Evolutionary conservation across 1,140 invertebrate genomes (phyloP).

Genomic region (Ladona fulva): DNA sequence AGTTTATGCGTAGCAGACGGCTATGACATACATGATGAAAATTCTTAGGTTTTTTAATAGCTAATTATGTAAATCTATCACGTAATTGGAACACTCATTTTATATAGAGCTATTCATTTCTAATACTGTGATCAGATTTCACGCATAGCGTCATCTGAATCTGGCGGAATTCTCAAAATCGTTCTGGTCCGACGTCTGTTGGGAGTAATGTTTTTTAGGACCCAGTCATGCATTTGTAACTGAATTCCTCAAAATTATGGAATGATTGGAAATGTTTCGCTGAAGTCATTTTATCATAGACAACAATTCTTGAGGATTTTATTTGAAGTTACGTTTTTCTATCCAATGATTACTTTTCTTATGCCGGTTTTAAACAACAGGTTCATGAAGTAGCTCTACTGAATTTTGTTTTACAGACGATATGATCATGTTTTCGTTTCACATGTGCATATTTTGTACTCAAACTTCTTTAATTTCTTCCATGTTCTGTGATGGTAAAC

Average conservation of each 20-base stretch:
- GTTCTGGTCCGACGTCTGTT: too few species aligned
- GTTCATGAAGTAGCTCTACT: background rate
- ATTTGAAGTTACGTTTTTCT: background rate
- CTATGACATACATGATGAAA: background rate
- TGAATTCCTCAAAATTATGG: background rate
- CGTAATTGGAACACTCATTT: too few species aligned
- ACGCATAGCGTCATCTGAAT: too few species aligned
- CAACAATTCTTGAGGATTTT: background rate
- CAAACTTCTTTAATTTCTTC: background rate
- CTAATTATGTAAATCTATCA: background rate
- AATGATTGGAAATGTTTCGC: background rate
- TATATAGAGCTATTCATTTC: too few species aligned
- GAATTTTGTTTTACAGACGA: background rate
- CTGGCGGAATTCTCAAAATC: too few species aligned
- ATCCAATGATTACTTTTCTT: background rate
- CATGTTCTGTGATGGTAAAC: too few species aligned
- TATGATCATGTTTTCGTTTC: background rate
- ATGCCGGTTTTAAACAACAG: background rate
- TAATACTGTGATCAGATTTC: too few species aligned
- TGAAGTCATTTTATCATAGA: background rate
- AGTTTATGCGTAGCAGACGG: background rate
- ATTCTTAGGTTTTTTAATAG: background rate
- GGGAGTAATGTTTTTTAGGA: background rate
- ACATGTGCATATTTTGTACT: background rate
- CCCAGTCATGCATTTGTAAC: background rate